phyloP scores from a whole-genome alignment of 92 coral and sea anemone genomes.

The Phenganax marumi region DNA sequence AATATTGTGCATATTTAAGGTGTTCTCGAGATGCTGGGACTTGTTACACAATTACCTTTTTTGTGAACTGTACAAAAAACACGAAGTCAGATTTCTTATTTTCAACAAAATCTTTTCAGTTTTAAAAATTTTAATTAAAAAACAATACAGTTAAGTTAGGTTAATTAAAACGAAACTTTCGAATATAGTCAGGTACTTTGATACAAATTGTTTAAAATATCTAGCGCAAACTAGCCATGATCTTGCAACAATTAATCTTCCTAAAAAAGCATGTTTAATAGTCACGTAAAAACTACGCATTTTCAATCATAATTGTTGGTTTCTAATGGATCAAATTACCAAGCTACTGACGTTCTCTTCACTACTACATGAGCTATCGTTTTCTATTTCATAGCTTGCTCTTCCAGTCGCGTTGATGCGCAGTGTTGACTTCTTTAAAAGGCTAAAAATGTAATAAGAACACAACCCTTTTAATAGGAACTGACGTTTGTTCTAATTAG shows the following conservation, averaged over 20 bases:
- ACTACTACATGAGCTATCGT: background rate
- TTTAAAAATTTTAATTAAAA: background rate
- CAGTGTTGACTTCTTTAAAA: background rate
- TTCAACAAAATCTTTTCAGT: background rate
- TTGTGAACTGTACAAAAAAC: slow-evolving; percentile 6
- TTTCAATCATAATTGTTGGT: background rate
- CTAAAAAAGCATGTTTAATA: slow-evolving; percentile 10
- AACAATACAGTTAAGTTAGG: background rate
- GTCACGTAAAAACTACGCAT: background rate
- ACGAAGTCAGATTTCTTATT: background rate
- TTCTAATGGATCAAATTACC: slow-evolving; percentile 7
- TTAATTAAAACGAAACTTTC: too few species aligned
- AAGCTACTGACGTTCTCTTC: background rate
- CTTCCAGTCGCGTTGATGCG: background rate
- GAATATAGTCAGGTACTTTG: too few species aligned
- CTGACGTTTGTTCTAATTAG: too few species aligned
- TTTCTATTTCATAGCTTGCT: background rate
- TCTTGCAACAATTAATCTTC: slow-evolving; percentile 15
- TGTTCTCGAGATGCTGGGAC: background rate
- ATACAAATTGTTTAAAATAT: too few species aligned
- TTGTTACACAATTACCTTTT: background rate
- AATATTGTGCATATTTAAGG: background rate
- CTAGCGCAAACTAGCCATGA: background rate
- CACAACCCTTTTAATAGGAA: background rate
- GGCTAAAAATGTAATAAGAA: background rate